Percentiles rank a stretch among this genome's conserved stretches.
Evolutionary conservation across 1,140 invertebrate species (phyloP).

Genomic region (Orius insidiosus): DNA sequence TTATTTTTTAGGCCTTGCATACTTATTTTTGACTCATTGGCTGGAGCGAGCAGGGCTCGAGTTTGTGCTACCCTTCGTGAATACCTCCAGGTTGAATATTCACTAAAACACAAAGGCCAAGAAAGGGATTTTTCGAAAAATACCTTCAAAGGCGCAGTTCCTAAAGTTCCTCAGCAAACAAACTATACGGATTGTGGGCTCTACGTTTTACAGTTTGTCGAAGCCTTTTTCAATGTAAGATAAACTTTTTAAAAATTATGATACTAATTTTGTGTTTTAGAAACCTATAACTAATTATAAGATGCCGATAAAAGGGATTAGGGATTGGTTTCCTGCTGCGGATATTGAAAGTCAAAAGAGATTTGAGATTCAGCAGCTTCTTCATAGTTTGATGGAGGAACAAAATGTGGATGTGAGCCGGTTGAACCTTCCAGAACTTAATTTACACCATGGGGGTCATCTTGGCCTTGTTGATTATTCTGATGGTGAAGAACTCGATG

Average conservation of each 20-base stretch:
- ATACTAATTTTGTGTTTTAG: slow-evolving; percentile 28
- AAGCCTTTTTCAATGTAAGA: slow-evolving; percentile 74
- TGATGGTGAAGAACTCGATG: slow-evolving; percentile 21
- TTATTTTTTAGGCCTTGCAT: slow-evolving; percentile 57
- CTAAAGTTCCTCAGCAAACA: slow-evolving; percentile 87
- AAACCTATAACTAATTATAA: slow-evolving; percentile 53
- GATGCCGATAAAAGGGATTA: slow-evolving; percentile 54
- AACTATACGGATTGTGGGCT: slow-evolving; percentile 95
- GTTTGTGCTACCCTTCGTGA: slow-evolving; percentile 75
- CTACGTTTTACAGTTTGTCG: slow-evolving; percentile 88
- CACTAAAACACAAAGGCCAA: slow-evolving; percentile 46
- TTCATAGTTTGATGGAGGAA: slow-evolving; percentile 48
- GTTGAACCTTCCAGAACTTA: slow-evolving; percentile 26
- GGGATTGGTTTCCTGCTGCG: slow-evolving; percentile 56
- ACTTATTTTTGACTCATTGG: slow-evolving; percentile 85
- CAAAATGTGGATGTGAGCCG: slow-evolving; percentile 27
- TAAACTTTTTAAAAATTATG: slow-evolving; percentile 10
- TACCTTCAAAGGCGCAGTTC: slow-evolving; percentile 62
- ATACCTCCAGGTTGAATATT: slow-evolving; percentile 79
- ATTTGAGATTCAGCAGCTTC: slow-evolving; percentile 55
- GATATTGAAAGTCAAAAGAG: slow-evolving; percentile 58
- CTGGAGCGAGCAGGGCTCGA: slow-evolving; percentile 54
- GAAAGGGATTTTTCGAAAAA: slow-evolving; percentile 53
- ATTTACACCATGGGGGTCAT: slow-evolving; percentile 24
- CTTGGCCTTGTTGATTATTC: slow-evolving; percentile 18